Percentiles rank a stretch among this genome's conserved stretches.
These are phyloP conservation scores for Cassiopea andromeda DNA, from an alignment of 30 jellyfish, hydroid and myxozoan genomes.

Conservation along the genomic window DNA sequence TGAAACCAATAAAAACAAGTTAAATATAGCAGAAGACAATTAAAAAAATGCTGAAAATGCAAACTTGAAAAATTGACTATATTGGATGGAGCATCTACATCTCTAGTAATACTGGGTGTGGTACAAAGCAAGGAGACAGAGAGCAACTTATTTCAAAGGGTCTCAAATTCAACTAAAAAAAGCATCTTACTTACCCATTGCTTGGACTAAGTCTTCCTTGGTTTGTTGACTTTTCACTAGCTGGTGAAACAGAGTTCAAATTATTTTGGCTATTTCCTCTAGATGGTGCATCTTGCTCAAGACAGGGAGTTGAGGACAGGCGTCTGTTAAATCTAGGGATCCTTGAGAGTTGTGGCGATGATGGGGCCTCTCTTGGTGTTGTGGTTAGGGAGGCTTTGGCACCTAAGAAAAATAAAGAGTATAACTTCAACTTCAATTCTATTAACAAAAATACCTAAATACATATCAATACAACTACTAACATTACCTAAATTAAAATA, in stretches of 20 bases:
- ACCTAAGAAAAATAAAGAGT: slow-evolving; percentile 17
- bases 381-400: slow-evolving; percentile 61
- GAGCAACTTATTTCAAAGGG: background rate
- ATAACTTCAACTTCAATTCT: too few species aligned
- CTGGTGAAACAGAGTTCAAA: slow-evolving; percentile 2
- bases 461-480: too few species aligned
- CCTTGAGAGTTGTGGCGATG: slow-evolving; percentile 74
- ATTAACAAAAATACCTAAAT: too few species aligned
- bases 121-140: too few species aligned
- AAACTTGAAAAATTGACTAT: too few species aligned
- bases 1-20: too few species aligned
- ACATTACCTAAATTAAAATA: too few species aligned
- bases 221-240: slow-evolving; percentile 11
- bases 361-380: slow-evolving; percentile 71
- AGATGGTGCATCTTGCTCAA: slow-evolving; percentile 52
- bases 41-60: too few species aligned
- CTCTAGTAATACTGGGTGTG: too few species aligned
- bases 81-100: too few species aligned
- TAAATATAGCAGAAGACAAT: too few species aligned
- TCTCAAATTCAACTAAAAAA: background rate
- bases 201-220: slow-evolving; percentile 64
- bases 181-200: slow-evolving; percentile 32
- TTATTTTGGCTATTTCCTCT: slow-evolving; percentile 57
- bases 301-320: slow-evolving; percentile 62
- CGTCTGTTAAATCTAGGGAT: slow-evolving; percentile 77